Evolutionary conservation across 1,140 invertebrate species (phyloP).

Genomic region (Zaprionus inermis): DNA sequence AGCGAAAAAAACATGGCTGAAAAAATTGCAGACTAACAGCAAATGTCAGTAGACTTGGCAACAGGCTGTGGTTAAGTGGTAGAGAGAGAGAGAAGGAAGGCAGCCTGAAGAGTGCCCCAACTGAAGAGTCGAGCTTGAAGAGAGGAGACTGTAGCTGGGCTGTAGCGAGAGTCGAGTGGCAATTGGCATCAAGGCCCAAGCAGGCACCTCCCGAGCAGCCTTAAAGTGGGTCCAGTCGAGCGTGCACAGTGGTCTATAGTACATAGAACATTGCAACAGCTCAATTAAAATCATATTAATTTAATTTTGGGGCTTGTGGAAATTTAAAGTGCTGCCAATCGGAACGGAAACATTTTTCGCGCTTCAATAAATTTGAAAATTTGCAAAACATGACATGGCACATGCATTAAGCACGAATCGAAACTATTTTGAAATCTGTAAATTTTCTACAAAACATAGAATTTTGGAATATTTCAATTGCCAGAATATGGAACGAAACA

Average conservation of each 20-base stretch:
- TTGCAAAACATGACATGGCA: background rate
- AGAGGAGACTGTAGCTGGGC: background rate
- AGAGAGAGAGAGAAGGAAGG: background rate
- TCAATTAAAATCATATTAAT: slow-evolving; percentile 12
- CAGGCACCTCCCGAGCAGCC: slow-evolving; percentile 14
- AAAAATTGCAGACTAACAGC: slow-evolving; percentile 34
- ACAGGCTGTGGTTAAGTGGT: background rate
- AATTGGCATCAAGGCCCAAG: slow-evolving; percentile 55
- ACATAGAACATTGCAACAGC: background rate
- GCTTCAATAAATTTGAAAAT: background rate
- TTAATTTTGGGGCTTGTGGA: background rate
- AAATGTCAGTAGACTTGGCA: slow-evolving; percentile 48
- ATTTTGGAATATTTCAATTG: background rate
- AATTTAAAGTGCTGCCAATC: background rate
- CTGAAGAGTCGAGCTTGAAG: slow-evolving; percentile 4
- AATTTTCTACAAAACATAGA: background rate
- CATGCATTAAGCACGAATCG: background rate
- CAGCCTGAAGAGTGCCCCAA: background rate
- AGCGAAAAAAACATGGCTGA: slow-evolving; percentile 36
- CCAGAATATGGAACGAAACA: background rate
- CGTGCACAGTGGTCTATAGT: slow-evolving; percentile 41
- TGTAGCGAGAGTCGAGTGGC: slow-evolving; percentile 62
- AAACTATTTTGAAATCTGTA: background rate
- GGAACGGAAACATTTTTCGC: background rate
- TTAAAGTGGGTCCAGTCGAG: slow-evolving; percentile 6